Evolutionary conservation across 2,113 vertebrate species (phyloP).

Genomic region (Oreochromis aureus): DNA sequence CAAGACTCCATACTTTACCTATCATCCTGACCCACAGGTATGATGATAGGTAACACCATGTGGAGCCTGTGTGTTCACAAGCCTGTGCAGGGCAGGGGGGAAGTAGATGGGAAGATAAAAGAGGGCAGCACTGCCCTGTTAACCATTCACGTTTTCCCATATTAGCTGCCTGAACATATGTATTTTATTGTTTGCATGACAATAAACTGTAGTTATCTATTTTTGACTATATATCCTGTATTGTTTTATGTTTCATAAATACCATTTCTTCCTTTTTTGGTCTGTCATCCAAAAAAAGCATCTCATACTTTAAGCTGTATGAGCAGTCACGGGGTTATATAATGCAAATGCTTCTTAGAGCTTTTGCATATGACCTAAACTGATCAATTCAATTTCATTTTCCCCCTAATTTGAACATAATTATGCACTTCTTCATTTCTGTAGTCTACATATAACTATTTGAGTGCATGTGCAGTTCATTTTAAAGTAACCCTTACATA

Average conservation of each 20-base stretch:
- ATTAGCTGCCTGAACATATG: neutral
- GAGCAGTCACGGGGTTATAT: accelerated
- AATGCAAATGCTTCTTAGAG: accelerated
- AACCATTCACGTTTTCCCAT: neutral
- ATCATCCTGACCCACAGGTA: neutral
- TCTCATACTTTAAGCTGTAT: accelerated
- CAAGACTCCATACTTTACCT: neutral
- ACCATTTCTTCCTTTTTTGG: accelerated
- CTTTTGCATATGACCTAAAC: neutral
- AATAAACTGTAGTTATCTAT: neutral
- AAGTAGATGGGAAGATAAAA: neutral
- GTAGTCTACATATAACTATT: neutral
- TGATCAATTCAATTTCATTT: neutral
- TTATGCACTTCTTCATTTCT: neutral
- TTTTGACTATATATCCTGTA: accelerated
- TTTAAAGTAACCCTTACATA: neutral
- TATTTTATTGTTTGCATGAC: accelerated
- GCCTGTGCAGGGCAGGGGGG: neutral
- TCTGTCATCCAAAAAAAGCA: neutral
- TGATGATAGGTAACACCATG: neutral
- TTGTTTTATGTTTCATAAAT: accelerated
- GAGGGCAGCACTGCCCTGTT: neutral
- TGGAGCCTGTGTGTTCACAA: neutral
- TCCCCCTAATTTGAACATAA: accelerated
- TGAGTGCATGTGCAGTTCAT: neutral